Evolutionary conservation across 2,113 vertebrate species (phyloP).

Genomic region (Alces alces): DNA sequence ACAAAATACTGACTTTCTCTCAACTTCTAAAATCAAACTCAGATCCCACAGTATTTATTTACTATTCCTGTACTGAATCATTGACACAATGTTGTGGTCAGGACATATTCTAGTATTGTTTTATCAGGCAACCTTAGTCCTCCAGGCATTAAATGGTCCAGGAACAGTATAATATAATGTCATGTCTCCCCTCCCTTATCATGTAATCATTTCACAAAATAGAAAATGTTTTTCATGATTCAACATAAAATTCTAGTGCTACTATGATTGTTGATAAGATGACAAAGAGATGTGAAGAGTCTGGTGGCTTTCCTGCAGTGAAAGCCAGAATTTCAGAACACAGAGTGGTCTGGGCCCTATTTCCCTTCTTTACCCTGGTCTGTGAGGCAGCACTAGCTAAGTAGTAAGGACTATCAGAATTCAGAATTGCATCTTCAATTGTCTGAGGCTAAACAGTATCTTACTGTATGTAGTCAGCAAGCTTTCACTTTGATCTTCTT

Average conservation of each 20-base stretch:
- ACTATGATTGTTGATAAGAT: not conserved
- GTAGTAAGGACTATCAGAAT: not conserved
- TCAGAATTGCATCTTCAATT: not conserved
- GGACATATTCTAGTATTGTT: not conserved
- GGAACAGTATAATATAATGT: not conserved
- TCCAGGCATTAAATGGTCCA: not conserved
- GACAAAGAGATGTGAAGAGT: not conserved
- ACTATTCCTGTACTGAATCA: not conserved
- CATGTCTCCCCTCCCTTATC: not conserved
- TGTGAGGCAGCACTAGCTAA: not conserved
- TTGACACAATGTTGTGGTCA: not conserved
- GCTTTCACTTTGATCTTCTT: constrained; percentile 40
- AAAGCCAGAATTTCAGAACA: not conserved
- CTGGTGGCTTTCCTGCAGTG: not conserved
- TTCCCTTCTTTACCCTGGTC: not conserved
- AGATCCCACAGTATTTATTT: not conserved
- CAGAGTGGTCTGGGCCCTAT: not conserved
- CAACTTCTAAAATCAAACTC: not conserved
- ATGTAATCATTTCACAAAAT: not conserved
- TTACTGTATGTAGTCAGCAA: not conserved
- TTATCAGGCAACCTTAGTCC: not conserved
- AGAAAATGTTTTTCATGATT: not conserved
- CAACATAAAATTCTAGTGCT: not conserved
- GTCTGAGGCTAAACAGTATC: not conserved
- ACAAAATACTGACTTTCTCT: not conserved